A percentile compares a stretch with the other conserved stretches of the same genome.
These are phyloP conservation scores for Brachionus rubens DNA, from an alignment of 1,140 invertebrate species.

Conservation along the genomic window DNA sequence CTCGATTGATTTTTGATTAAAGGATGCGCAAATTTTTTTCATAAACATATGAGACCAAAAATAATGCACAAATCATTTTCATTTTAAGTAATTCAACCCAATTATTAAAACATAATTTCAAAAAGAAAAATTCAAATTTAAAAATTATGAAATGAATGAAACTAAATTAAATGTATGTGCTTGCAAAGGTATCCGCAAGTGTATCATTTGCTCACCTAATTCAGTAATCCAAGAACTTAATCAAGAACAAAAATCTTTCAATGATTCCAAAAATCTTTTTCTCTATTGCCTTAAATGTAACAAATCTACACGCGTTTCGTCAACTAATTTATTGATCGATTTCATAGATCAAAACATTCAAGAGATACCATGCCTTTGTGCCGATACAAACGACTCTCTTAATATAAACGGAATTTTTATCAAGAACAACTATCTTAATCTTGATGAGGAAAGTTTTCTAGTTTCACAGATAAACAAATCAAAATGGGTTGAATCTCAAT, in stretches of 20 bases:
- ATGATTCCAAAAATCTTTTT: not conserved
- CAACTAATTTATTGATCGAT: not conserved
- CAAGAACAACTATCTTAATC: conserved; percentile 70
- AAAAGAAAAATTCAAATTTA: no score
- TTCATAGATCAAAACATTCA: conserved; percentile 2
- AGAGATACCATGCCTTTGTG: not conserved
- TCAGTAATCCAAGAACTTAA: not conserved
- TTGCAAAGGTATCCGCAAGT: conserved; percentile 37
- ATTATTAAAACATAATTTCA: no score
- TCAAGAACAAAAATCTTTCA: not conserved
- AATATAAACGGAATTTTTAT: conserved; percentile 57
- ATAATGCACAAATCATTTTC: no score
- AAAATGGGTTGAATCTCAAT: conserved; percentile 87
- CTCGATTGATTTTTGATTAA: no score
- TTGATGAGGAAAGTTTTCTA: conserved; percentile 69
- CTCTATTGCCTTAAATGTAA: conserved; percentile 25
- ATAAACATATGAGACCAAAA: no score
- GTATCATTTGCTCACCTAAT: conserved; percentile 64
- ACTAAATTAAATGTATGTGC: not conserved
- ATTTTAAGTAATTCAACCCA: no score
- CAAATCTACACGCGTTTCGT: not conserved
- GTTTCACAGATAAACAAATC: conserved; percentile 72
- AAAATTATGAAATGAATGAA: not conserved
- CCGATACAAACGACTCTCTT: conserved; percentile 52
- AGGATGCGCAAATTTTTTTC: no score